These are phyloP conservation scores for Ornithoptera priamus DNA, from an alignment of 2,888 invertebrate species.

Conservation along the genomic window DNA sequence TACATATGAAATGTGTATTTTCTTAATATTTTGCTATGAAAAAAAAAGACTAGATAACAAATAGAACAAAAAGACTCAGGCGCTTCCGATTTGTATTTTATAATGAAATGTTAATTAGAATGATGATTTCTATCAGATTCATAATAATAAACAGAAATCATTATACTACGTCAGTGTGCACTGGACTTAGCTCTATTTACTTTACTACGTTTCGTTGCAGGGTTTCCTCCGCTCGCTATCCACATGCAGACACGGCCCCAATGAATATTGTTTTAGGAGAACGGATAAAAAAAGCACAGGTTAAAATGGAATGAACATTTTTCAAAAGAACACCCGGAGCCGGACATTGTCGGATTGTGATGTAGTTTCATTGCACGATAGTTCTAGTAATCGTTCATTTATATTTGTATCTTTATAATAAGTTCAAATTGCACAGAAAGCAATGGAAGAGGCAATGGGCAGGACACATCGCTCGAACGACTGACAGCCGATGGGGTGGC, in stretches of 20 bases:
- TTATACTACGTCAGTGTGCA: slow-evolving; percentile 18
- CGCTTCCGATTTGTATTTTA: too few relatives aligned
- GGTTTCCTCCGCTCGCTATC: slow-evolving; percentile 40
- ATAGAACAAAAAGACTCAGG: too few relatives aligned
- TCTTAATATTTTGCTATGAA: too few relatives aligned
- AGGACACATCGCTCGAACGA: too few relatives aligned
- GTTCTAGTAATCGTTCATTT: not conserved
- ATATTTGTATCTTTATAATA: not conserved
- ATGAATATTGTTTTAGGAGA: slow-evolving; percentile 29
- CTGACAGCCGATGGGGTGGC: too few relatives aligned
- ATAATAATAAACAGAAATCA: not conserved
- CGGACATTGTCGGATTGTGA: slow-evolving; percentile 41
- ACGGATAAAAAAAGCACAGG: slow-evolving; percentile 42
- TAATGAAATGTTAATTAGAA: too few relatives aligned
- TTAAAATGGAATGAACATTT: slow-evolving; percentile 42
- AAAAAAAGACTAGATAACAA: too few relatives aligned
- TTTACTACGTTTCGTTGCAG: slow-evolving; percentile 20
- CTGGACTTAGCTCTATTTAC: slow-evolving; percentile 6
- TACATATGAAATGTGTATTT: too few relatives aligned
- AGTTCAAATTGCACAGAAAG: too few relatives aligned
- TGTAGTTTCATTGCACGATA: slow-evolving; percentile 40
- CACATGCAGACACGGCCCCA: slow-evolving; percentile 48
- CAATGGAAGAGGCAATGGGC: too few relatives aligned
- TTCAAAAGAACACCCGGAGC: slow-evolving; percentile 40
- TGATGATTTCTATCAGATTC: not conserved